A percentile compares a stretch with the other conserved stretches of the same genome.
These are phyloP conservation scores for Leptothorax acervorum DNA, from an alignment of 2,888 invertebrate genomes.

Conservation along the genomic window DNA sequence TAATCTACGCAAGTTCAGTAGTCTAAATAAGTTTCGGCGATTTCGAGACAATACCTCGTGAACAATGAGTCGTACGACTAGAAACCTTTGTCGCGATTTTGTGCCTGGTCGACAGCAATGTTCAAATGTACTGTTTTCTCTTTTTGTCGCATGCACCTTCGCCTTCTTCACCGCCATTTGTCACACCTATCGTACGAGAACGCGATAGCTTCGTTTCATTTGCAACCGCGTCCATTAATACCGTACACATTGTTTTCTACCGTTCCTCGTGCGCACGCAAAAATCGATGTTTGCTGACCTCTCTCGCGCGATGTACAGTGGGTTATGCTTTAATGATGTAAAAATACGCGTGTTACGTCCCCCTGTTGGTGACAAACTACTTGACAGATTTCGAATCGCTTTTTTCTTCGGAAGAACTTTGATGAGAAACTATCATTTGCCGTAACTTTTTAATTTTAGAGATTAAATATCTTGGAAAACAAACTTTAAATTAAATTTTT, in stretches of 20 bases:
- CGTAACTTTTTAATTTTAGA: conserved; percentile 41
- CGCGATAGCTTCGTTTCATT: conserved; percentile 73
- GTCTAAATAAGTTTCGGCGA: neutral
- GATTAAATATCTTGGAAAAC: conserved; percentile 44
- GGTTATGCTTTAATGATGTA: conserved; percentile 38
- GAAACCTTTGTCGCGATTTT: conserved; percentile 25
- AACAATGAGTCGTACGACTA: conserved; percentile 2
- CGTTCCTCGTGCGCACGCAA: conserved; percentile 55
- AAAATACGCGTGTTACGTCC: conserved; percentile 6
- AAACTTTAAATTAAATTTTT: conserved; percentile 50
- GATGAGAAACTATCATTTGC: conserved; percentile 38
- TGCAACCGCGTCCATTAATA: conserved; percentile 73
- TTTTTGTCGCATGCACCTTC: conserved; percentile 56
- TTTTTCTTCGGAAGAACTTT: neutral
- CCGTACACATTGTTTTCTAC: conserved; percentile 58
- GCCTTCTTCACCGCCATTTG: conserved; percentile 64
- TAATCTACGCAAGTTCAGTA: neutral
- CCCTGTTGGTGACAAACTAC: conserved; percentile 1
- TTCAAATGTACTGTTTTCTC: conserved; percentile 50
- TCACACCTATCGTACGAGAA: conserved; percentile 60
- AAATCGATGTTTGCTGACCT: conserved; percentile 62
- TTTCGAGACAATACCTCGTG: neutral
- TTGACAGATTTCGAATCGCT: conserved; percentile 36
- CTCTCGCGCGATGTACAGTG: conserved; percentile 23
- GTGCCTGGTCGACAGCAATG: conserved; percentile 17